Conservation (phyloP, 2,113 vertebrate species). For the Aptenodytes patagonicus region DNA sequence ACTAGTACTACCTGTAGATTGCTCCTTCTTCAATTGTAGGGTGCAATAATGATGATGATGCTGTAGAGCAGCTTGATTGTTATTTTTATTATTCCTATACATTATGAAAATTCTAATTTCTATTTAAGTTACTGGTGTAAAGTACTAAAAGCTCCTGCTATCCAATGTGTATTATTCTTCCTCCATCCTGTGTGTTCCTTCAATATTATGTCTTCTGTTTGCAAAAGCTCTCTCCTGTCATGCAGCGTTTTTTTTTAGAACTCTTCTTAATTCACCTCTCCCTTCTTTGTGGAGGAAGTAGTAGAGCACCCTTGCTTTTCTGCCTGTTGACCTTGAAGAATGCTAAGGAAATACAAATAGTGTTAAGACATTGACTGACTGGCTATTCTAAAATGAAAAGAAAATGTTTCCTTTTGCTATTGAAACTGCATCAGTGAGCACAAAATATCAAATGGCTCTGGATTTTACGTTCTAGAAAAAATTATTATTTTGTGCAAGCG, state of each 20-base stretch:
- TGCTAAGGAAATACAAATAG: not conserved
- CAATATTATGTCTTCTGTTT: not conserved
- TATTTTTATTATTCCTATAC: not conserved
- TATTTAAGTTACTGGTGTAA: not conserved
- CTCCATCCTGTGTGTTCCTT: not conserved
- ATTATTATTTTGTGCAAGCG: not conserved
- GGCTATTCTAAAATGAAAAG: not conserved
- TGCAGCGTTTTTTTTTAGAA: not conserved
- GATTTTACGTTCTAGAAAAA: not conserved
- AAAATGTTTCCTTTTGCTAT: not conserved
- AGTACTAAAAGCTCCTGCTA: not conserved
- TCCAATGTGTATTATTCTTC: not conserved
- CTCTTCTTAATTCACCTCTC: not conserved
- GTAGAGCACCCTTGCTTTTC: not conserved
- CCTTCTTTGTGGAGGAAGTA: not conserved
- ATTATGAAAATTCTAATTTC: not conserved
- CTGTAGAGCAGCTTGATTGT: not conserved
- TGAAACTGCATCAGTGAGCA: not conserved
- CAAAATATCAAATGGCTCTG: not conserved
- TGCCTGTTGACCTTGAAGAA: not conserved
- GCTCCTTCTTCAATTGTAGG: not conserved
- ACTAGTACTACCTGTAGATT: not conserved
- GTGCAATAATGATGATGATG: not conserved
- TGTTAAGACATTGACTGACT: not conserved
- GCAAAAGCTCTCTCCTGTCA: not conserved